Conservation (phyloP, 2,797 vertebrate species). For the Malurus leucopterus region DNA sequence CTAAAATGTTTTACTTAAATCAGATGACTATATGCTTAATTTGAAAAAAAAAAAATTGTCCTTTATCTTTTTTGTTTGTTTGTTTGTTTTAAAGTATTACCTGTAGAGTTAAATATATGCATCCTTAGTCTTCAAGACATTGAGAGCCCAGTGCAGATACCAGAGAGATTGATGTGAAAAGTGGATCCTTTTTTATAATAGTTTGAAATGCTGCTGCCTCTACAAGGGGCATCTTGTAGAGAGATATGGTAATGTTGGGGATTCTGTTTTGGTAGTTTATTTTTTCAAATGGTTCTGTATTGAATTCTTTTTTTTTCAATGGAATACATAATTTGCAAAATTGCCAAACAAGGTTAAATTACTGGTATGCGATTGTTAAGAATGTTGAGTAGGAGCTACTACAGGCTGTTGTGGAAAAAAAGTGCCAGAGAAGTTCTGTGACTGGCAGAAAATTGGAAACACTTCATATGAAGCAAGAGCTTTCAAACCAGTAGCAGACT, state of each 20-base stretch:
- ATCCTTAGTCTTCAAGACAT: not conserved
- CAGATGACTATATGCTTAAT: not conserved
- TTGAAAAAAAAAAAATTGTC: not conserved
- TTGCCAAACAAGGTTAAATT: not conserved
- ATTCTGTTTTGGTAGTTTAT: not conserved
- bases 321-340: not conserved
- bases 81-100: not conserved
- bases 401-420: not conserved
- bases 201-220: not conserved
- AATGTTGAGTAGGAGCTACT: not conserved
- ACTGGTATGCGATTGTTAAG: not conserved
- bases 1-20: not conserved
- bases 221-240: not conserved
- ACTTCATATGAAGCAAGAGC: not conserved
- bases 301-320: not conserved
- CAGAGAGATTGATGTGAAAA: not conserved
- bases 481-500: not conserved
- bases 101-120: not conserved
- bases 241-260: not conserved
- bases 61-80: not conserved
- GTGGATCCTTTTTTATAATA: not conserved
- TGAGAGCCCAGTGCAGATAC: not conserved
- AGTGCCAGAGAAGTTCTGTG: not conserved
- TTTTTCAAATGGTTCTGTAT: not conserved
- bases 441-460: not conserved